phyloP scores from a whole-genome alignment of 2,797 vertebrate genomes.

The Falco novaeseelandiae region DNA sequence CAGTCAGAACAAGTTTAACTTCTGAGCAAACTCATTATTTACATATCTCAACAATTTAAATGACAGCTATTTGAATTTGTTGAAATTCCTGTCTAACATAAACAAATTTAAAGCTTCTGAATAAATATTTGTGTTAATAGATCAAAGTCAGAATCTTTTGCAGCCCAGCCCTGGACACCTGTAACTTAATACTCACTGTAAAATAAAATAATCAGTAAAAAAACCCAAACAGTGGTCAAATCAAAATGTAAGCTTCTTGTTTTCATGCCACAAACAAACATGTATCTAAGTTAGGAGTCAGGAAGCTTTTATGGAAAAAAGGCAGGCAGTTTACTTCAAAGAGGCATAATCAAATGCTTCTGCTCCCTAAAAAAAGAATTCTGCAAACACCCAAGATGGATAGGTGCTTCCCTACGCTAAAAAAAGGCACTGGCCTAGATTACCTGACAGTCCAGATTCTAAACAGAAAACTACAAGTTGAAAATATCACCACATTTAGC shows the following conservation, averaged over 20 bases:
- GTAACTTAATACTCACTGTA: neutral
- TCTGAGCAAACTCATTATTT: neutral
- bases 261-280: neutral
- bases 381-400: neutral
- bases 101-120: neutral
- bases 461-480: neutral
- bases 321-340: neutral
- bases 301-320: neutral
- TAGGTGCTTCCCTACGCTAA: neutral
- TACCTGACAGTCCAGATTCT: neutral
- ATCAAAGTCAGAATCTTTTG: neutral
- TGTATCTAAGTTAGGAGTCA: neutral
- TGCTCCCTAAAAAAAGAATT: neutral
- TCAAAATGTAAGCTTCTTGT: neutral
- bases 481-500: neutral
- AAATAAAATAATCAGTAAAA: neutral
- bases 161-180: neutral
- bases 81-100: neutral
- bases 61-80: neutral
- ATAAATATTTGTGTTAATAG: neutral
- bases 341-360: neutral
- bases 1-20: neutral
- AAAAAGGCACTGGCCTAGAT: neutral
- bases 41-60: neutral
- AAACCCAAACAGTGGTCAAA: neutral